These are phyloP conservation scores for Silvanus unidentatus DNA, from an alignment of 2,888 invertebrate genomes.

Conservation along the genomic window DNA sequence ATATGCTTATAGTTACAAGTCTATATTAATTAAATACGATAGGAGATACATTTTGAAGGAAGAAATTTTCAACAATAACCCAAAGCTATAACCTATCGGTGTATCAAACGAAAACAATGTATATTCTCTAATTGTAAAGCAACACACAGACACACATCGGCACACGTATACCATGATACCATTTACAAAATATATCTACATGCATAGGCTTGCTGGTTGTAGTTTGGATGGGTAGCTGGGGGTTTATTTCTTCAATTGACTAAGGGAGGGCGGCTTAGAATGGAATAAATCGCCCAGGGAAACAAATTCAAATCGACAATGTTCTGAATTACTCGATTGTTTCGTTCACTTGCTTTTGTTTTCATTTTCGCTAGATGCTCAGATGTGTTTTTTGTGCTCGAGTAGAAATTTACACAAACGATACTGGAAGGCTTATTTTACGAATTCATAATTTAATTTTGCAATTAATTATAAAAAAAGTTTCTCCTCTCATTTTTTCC, in stretches of 20 bases:
- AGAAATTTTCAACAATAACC: conserved; percentile 25
- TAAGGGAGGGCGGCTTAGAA: conserved; percentile 18
- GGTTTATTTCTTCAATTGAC: conserved; percentile 26
- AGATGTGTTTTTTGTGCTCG: conserved; percentile 18
- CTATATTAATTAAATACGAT: no score
- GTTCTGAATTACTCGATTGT: conserved; percentile 32
- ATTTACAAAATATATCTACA: background rate
- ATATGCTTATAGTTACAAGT: no score
- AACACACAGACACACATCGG: conserved; percentile 23
- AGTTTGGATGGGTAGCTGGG: conserved; percentile 16
- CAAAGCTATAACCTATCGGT: conserved; percentile 22
- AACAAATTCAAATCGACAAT: conserved; percentile 42
- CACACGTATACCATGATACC: no score
- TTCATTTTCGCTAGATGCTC: conserved; percentile 26
- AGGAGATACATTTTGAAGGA: conserved; percentile 2
- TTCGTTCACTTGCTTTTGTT: conserved; percentile 29
- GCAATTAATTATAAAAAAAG: conserved; percentile 7
- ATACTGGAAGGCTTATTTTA: conserved; percentile 7
- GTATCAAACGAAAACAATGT: conserved; percentile 22
- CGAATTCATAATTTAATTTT: conserved; percentile 10
- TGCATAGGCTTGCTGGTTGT: conserved; percentile 1
- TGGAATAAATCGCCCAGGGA: conserved; percentile 27
- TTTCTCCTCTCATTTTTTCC: no score
- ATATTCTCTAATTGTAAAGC: conserved; percentile 26
- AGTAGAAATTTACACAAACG: conserved; percentile 5